Conservation (phyloP, 2,888 invertebrate species). For the Bembecia ichneumoniformis region DNA sequence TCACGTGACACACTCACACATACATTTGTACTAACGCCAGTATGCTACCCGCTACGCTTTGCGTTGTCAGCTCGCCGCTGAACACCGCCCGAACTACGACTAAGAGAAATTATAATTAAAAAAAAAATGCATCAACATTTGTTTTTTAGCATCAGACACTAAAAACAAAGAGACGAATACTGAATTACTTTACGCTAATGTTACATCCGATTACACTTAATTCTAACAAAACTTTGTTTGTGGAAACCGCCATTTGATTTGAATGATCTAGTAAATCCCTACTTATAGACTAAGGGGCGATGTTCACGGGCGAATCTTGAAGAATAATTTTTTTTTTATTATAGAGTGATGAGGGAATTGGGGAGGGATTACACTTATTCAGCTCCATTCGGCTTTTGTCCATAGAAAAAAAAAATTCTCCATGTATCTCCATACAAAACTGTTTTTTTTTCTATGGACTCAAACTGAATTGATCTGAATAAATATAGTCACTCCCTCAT, state of each 20-base stretch:
- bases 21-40: conserved; percentile 66
- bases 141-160: conserved; percentile 36
- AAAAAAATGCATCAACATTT: conserved; percentile 45
- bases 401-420: too few relatives aligned
- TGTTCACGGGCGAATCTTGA: conserved; percentile 29
- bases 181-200: conserved; percentile 17
- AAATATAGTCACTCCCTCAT: conserved; percentile 7
- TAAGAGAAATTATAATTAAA: conserved; percentile 37
- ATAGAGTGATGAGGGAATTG: conserved; percentile 12
- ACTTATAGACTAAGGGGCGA: conserved; percentile 45
- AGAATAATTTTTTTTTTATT: too few relatives aligned
- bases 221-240: not conserved
- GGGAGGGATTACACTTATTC: conserved; percentile 9
- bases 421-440: too few relatives aligned
- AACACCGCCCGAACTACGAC: conserved; percentile 31
- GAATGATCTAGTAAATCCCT: conserved; percentile 23
- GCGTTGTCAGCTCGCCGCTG: conserved; percentile 31
- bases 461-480: too few relatives aligned
- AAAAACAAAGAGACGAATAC: conserved; percentile 33
- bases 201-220: conserved; percentile 12
- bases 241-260: not conserved
- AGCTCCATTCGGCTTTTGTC: too few relatives aligned
- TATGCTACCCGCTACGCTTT: conserved; percentile 57
- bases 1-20: conserved; percentile 33
- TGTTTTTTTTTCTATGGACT: too few relatives aligned